phyloP scores from a whole-genome alignment of 2,888 invertebrate genomes.

The Acronicta leporina region DNA sequence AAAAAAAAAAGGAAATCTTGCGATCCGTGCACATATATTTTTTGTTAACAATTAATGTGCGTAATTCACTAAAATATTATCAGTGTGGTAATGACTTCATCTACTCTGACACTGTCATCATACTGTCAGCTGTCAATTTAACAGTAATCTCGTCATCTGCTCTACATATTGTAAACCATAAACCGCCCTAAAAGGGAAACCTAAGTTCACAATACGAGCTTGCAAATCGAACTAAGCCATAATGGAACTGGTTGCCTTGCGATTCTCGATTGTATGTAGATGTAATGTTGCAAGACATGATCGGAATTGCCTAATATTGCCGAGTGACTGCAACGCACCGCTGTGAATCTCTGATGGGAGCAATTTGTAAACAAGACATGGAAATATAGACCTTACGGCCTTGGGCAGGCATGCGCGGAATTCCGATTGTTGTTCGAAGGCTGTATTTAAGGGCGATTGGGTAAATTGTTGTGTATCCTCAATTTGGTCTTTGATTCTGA shows the following conservation, averaged over 20 bases:
- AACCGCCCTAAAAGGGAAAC: slow-evolving; percentile 33
- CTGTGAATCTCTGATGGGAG: slow-evolving; percentile 73
- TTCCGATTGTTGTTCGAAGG: slow-evolving; percentile 52
- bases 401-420: slow-evolving; percentile 67
- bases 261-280: slow-evolving; percentile 72
- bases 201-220: slow-evolving; percentile 27
- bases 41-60: no score
- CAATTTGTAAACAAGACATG: slow-evolving; percentile 74
- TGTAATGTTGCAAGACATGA: slow-evolving; percentile 73
- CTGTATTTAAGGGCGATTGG: slow-evolving; percentile 48
- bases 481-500: slow-evolving; percentile 26
- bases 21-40: no score
- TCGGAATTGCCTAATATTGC: slow-evolving; percentile 75
- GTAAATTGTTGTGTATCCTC: slow-evolving; percentile 43
- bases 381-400: slow-evolving; percentile 72
- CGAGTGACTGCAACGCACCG: slow-evolving; percentile 60
- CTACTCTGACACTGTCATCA: background rate
- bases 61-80: no score
- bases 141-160: slow-evolving; percentile 21
- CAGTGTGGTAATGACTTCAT: no score
- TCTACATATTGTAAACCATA: slow-evolving; percentile 14
- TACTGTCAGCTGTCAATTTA: slow-evolving; percentile 17
- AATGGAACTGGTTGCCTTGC: slow-evolving; percentile 42
- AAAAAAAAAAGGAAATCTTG: no score
- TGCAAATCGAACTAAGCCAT: slow-evolving; percentile 38